A percentile compares a stretch with the other conserved stretches of the same genome.
phyloP scores from a whole-genome alignment of 2,797 vertebrate genomes.

The Scolopax rusticola region DNA sequence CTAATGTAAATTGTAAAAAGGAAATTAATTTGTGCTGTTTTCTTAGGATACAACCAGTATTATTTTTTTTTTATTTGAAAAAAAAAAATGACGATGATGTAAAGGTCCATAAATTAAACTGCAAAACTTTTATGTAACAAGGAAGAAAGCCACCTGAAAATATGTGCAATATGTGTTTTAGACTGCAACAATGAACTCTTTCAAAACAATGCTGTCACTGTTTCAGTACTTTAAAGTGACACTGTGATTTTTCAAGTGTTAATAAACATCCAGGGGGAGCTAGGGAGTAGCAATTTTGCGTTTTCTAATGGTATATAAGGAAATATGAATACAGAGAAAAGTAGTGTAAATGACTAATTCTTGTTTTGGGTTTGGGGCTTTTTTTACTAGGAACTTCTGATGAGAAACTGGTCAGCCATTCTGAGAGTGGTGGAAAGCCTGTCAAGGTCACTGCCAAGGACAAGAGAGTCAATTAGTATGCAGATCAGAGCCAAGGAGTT shows the following conservation, averaged over 20 bases:
- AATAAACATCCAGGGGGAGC: constrained; percentile 81
- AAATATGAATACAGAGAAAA: constrained; percentile 54
- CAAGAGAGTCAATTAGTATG: constrained; percentile 93
- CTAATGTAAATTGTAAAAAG: constrained; percentile 20
- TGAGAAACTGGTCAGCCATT: constrained; percentile 74
- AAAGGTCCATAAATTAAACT: not conserved
- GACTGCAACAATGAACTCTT: constrained; percentile 13
- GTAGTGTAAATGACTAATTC: constrained; percentile 59
- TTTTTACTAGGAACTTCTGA: constrained; percentile 72
- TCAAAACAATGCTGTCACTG: constrained; percentile 18
- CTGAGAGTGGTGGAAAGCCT: constrained; percentile 73
- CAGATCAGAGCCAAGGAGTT: constrained; percentile 92
- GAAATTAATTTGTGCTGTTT: not conserved
- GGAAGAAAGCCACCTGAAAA: not conserved
- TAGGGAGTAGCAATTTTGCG: constrained; percentile 77
- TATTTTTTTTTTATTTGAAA: not conserved
- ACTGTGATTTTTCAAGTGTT: constrained; percentile 63
- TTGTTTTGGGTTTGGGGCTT: constrained; percentile 9
- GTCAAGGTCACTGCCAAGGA: constrained; percentile 92
- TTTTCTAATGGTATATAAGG: constrained; percentile 55
- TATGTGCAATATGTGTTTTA: constrained; percentile 1
- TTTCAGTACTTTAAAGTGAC: constrained; percentile 46
- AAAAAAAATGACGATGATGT: not conserved
- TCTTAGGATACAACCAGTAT: not conserved
- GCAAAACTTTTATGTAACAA: not conserved